Evolutionary conservation across 2,888 invertebrate species (phyloP).

Genomic region (Ochropleura leucogaster): DNA sequence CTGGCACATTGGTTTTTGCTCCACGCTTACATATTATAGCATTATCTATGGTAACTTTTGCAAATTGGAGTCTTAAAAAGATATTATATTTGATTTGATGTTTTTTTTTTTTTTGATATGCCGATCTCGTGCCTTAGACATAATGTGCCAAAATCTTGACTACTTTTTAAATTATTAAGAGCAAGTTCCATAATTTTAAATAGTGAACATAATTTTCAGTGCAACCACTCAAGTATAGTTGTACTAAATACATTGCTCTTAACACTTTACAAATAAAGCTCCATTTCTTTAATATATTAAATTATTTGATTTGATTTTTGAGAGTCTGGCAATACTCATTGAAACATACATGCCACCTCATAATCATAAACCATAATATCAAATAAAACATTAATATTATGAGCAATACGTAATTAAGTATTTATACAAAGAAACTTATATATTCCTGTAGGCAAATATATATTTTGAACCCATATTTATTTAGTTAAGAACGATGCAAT

Average conservation of each 20-base stretch:
- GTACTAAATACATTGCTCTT: conserved; percentile 27
- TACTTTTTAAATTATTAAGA: conserved; percentile 32
- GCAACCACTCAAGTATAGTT: no score
- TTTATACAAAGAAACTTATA: conserved; percentile 25
- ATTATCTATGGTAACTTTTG: neutral
- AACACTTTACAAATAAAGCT: conserved; percentile 39
- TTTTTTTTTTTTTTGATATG: no score
- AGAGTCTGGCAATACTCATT: conserved; percentile 86
- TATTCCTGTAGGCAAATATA: conserved; percentile 49
- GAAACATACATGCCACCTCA: conserved; percentile 79
- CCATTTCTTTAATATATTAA: conserved; percentile 65
- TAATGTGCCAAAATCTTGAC: conserved; percentile 24
- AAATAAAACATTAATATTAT: conserved; percentile 28
- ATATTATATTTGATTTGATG: neutral
- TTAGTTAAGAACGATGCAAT: neutral
- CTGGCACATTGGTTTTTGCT: conserved; percentile 23
- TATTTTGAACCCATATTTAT: conserved; percentile 35
- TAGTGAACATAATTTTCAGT: neutral
- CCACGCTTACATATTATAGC: neutral
- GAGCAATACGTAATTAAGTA: conserved; percentile 38
- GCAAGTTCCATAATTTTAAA: conserved; percentile 5
- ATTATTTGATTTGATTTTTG: conserved; percentile 60
- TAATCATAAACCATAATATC: conserved; percentile 68
- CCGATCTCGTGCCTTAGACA: neutral
- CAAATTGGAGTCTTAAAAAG: neutral